These are phyloP conservation scores for Dendrocincla tyrannina DNA, from an alignment of 2,797 vertebrate species.

Conservation along the genomic window DNA sequence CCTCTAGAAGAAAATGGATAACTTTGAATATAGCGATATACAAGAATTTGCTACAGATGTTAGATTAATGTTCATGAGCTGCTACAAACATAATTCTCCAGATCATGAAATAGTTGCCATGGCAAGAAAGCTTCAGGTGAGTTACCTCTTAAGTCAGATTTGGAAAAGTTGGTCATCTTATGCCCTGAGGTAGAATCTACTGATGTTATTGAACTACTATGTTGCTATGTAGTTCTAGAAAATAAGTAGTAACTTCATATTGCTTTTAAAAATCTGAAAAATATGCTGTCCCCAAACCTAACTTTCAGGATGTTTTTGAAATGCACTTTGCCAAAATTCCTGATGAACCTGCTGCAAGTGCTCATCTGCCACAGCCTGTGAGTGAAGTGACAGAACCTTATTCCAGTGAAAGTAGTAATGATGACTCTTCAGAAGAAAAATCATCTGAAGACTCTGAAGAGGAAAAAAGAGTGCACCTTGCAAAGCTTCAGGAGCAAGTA, in stretches of 20 bases:
- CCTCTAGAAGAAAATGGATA: constrained; percentile 88
- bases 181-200: background rate
- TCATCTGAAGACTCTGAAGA: constrained; percentile 80
- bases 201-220: background rate
- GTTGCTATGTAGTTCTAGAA: background rate
- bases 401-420: constrained; percentile 69
- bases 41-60: constrained; percentile 90
- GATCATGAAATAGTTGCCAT: constrained; percentile 86
- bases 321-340: constrained; percentile 84
- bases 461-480: constrained; percentile 69
- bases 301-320: constrained; percentile 90
- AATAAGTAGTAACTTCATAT: background rate
- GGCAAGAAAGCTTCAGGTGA: constrained; percentile 92
- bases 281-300: background rate
- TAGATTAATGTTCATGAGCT: constrained; percentile 92
- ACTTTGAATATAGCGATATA: constrained; percentile 80
- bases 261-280: background rate
- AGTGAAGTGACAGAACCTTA: background rate
- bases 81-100: constrained; percentile 87
- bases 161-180: background rate
- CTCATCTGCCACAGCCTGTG: background rate
- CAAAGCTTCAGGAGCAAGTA: constrained; percentile 85
- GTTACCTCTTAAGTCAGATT: background rate
- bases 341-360: constrained; percentile 68
- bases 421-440: constrained; percentile 73